Base-by-base conservation (phyloP, 2,113 vertebrate genomes). In the Mola mola region DNA sequence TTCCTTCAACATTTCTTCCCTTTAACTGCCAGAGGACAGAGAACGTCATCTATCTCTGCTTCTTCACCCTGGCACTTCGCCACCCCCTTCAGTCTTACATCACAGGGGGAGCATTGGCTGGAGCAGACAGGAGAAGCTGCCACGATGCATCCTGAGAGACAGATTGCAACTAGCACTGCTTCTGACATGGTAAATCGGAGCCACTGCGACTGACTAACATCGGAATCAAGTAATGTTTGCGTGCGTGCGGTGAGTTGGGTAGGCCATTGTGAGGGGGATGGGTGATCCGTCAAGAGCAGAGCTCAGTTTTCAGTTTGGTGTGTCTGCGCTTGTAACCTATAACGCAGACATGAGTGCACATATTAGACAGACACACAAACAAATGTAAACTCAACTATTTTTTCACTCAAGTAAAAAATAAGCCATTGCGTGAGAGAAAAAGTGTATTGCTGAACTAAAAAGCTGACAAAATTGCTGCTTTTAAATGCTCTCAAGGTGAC, bases 81-180 rank as follows among this genome's bases (percentile, higher is more conserved):
- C n/a, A n/a, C n/a, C 65, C 67, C 58, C 55, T 49, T 58, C 59
- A 28, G 26, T 50, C n/a, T n/a, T n/a, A n/a, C n/a, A 52, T 69
- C 71, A 56, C 38, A 15, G 65, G 5, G 65, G 5, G 16, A 80
- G 62, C 53, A 50, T 33, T 50, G 63, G 70, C 50, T 42, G 15
- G 48, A 69, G 36, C 63, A 60, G 60, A 67, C 72, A 72, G 64
- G 31, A 66, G 64, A 50, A 49, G 44, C 79, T 76, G 70, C 73
- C 76, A 51, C 13, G 41, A 59, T 21, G 57, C 42, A 82, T 78
- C 74, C 69, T 65, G 41, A 68, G 64, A 72, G 67, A 78, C 79
- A 64, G 69, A 79, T 75, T 57, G 64, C 8, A 10, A 57, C 15
- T 52, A 70, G 56, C 41, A 28, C 63, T 25, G 49, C 21, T 13